Conservation (phyloP, 1,140 invertebrate genomes). For the Diachasmimorpha longicaudata region DNA sequence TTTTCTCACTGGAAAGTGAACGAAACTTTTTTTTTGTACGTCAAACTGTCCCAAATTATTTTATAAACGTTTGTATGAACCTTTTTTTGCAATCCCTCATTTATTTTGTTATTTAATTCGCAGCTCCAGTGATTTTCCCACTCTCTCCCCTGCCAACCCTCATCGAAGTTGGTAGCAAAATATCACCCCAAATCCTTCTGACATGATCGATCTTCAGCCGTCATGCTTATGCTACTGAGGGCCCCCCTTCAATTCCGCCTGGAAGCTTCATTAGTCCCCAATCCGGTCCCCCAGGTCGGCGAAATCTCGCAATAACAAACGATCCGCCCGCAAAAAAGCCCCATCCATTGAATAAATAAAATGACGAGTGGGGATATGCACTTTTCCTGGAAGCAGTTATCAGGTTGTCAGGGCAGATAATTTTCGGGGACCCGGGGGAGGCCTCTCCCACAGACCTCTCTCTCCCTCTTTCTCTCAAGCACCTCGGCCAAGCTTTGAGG, state of each 20-base stretch:
- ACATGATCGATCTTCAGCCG: conserved; percentile 35
- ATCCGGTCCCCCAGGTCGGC: conserved; percentile 20
- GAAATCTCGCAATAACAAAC: not conserved
- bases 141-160: not conserved
- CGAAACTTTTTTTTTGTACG: too few relatives aligned
- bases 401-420: conserved; percentile 43
- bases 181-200: conserved; percentile 12
- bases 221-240: conserved; percentile 15
- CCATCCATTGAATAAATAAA: conserved; percentile 7
- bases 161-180: not conserved
- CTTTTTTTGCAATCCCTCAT: too few relatives aligned
- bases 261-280: conserved; percentile 37
- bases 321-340: not conserved
- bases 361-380: conserved; percentile 23
- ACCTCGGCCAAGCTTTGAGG: not conserved
- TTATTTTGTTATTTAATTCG: too few relatives aligned
- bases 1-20: too few relatives aligned
- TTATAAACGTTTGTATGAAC: too few relatives aligned
- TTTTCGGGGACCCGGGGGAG: conserved; percentile 31
- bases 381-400: conserved; percentile 48
- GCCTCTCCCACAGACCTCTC: not conserved
- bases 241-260: not conserved
- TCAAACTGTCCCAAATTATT: too few relatives aligned
- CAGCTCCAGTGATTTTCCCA: not conserved
- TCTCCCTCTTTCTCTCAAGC: not conserved